These are phyloP conservation scores for Rhinolophus sinicus DNA, from an alignment of 2,113 vertebrate genomes.

Conservation along the genomic window DNA sequence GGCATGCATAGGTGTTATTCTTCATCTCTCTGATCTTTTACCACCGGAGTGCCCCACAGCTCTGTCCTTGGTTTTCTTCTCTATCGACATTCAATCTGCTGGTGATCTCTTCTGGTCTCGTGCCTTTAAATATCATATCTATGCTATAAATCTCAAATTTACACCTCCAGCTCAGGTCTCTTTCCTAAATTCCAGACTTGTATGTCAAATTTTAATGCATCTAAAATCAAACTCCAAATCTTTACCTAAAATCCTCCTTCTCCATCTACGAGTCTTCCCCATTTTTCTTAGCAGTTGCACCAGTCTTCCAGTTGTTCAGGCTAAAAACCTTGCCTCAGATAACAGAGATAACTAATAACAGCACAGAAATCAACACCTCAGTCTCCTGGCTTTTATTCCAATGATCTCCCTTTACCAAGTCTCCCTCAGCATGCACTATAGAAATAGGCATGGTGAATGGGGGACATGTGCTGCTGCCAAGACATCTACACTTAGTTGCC, in stretches of 20 bases:
- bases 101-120: not conserved
- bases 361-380: not conserved
- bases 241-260: not conserved
- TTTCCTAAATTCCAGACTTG: constrained; percentile 29
- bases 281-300: not conserved
- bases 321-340: not conserved
- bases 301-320: not conserved
- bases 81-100: not conserved
- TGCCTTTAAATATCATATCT: constrained; percentile 4
- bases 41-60: not conserved
- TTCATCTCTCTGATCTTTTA: constrained; percentile 34
- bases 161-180: not conserved
- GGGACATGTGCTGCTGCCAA: not conserved
- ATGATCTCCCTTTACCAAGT: not conserved
- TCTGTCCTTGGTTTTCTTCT: not conserved
- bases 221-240: not conserved
- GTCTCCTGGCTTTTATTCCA: not conserved
- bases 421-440: not conserved
- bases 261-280: not conserved
- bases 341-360: not conserved
- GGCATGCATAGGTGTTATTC: not conserved
- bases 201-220: constrained; percentile 21
- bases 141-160: not conserved
- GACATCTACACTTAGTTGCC: not conserved
- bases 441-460: constrained; percentile 9